phyloP scores from a whole-genome alignment of 2,797 vertebrate genomes.

The Rhinoraja longicauda region DNA sequence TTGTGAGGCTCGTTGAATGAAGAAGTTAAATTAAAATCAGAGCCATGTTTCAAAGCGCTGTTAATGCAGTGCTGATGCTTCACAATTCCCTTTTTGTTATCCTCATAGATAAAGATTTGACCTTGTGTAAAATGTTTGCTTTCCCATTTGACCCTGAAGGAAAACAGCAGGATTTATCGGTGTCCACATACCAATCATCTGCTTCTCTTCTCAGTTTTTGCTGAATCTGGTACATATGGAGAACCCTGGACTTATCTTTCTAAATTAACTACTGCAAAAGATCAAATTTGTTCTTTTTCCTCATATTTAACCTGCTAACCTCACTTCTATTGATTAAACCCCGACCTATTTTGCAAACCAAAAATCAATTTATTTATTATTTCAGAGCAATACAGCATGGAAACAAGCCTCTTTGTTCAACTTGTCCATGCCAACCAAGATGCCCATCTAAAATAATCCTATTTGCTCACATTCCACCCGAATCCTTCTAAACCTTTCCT shows the following conservation, averaged over 20 bases:
- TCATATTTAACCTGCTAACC: background rate
- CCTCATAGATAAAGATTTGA: background rate
- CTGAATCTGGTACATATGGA: background rate
- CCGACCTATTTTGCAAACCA: background rate
- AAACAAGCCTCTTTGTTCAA: too few species aligned
- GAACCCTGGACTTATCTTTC: background rate
- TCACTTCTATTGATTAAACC: too few species aligned
- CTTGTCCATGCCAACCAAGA: too few species aligned
- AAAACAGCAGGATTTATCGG: background rate
- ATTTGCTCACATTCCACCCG: too few species aligned
- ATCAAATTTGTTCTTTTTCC: background rate
- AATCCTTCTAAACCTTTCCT: too few species aligned
- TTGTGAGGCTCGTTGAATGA: background rate
- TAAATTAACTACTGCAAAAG: background rate
- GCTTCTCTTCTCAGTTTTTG: background rate
- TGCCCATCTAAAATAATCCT: too few species aligned
- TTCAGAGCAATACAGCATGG: too few species aligned
- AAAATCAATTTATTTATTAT: background rate
- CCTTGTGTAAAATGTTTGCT: background rate
- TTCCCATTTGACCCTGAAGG: background rate
- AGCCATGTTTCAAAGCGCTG: background rate
- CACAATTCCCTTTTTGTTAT: background rate
- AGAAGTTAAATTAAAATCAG: background rate
- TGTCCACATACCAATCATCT: background rate
- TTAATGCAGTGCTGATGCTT: background rate